Evolutionary conservation across 1,140 invertebrate species (phyloP).

Genomic region (Lordiphosa stackelbergi): DNA sequence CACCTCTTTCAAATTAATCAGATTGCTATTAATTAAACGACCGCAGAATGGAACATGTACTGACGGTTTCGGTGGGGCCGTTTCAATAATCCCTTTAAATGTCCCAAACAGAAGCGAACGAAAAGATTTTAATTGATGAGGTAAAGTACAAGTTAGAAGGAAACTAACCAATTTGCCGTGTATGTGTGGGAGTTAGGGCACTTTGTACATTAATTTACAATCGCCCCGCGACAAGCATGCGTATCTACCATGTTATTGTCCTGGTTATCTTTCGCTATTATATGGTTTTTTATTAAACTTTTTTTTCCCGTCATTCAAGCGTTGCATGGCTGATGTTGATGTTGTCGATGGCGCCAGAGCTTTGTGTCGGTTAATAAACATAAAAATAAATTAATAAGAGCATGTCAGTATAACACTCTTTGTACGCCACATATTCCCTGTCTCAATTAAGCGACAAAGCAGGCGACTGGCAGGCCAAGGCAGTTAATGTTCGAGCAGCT

Average conservation of each 20-base stretch:
- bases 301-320: conserved; percentile 4
- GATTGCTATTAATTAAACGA: conserved; percentile 51
- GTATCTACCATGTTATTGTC: conserved; percentile 5
- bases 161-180: neutral
- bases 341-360: conserved; percentile 32
- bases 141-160: conserved; percentile 7
- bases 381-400: conserved; percentile 56
- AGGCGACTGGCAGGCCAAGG: conserved; percentile 10
- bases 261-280: conserved; percentile 1
- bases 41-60: conserved; percentile 19
- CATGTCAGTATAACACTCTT: conserved; percentile 19
- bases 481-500: conserved; percentile 23
- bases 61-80: conserved; percentile 11
- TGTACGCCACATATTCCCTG: neutral
- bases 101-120: conserved; percentile 25
- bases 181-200: no score
- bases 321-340: conserved; percentile 5
- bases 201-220: conserved; percentile 12
- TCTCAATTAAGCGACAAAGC: conserved; percentile 40
- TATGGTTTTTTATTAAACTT: no score
- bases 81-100: conserved; percentile 32
- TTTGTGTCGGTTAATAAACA: conserved; percentile 43
- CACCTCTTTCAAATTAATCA: conserved; percentile 51
- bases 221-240: neutral
- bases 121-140: conserved; percentile 29